phyloP scores from a whole-genome alignment of 1,140 invertebrate species.

The Drosophila sechellia region DNA sequence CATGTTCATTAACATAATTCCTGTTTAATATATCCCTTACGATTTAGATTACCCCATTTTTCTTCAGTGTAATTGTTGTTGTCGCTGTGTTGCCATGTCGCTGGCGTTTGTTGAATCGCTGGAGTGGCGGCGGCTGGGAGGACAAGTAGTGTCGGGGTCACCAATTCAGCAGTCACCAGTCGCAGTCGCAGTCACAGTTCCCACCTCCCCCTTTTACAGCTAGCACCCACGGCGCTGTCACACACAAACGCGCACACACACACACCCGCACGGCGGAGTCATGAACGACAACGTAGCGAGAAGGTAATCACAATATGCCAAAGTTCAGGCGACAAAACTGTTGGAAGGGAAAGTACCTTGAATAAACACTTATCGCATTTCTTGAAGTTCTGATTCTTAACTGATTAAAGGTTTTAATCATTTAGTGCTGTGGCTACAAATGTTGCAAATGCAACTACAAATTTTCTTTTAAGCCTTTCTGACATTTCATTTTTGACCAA shows the following conservation, averaged over 20 bases:
- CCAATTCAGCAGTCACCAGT: constrained; percentile 38
- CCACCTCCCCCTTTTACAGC: neutral
- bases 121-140: constrained; percentile 30
- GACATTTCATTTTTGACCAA: no score
- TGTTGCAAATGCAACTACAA: no score
- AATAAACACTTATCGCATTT: neutral
- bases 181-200: constrained; percentile 1
- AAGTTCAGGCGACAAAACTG: constrained; percentile 38
- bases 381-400: no score
- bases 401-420: no score
- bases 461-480: no score
- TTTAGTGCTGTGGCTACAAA: no score
- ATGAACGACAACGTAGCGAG: constrained; percentile 13
- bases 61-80: constrained; percentile 24
- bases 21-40: no score
- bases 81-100: constrained; percentile 48
- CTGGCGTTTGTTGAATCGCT: constrained; percentile 49
- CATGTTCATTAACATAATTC: no score
- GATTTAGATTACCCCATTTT: neutral
- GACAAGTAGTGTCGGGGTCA: constrained; percentile 42
- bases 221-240: constrained; percentile 28
- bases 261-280: neutral
- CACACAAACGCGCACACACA: constrained; percentile 4
- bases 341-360: neutral
- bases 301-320: constrained; percentile 53